Evolutionary conservation across 2,888 invertebrate species (phyloP).

Genomic region (Protodeltote pygarga): DNA sequence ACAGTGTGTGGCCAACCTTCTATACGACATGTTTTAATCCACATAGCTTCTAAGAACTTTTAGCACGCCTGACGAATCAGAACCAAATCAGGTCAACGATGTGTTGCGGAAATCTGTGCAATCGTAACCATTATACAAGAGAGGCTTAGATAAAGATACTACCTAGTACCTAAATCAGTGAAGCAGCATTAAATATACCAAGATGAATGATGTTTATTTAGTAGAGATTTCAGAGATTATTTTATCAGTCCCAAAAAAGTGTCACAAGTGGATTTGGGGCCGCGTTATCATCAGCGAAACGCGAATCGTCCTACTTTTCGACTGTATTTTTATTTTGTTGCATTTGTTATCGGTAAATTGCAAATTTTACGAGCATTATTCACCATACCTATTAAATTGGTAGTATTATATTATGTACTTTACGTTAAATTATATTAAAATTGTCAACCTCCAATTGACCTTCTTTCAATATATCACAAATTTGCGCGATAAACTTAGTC

Average conservation of each 20-base stretch:
- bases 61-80: no score
- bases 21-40: background rate
- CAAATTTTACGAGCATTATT: no score
- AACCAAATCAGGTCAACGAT: constrained; percentile 4
- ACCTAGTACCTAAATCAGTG: no score
- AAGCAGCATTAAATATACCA: no score
- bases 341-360: constrained; percentile 29
- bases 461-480: no score
- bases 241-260: constrained; percentile 31
- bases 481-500: no score
- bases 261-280: constrained; percentile 42
- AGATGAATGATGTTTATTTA: constrained; percentile 4
- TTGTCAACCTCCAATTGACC: no score
- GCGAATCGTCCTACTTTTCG: constrained; percentile 38
- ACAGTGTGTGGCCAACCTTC: background rate
- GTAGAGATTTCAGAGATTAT: constrained; percentile 35
- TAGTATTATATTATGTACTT: no score
- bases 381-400: no score
- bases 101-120: background rate
- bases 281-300: constrained; percentile 24
- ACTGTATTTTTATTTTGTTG: constrained; percentile 34
- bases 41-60: constrained; percentile 1
- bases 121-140: background rate
- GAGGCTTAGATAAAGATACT: background rate
- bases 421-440: no score